phyloP scores from a whole-genome alignment of 2,797 vertebrate species.

The Naso thynnoides region DNA sequence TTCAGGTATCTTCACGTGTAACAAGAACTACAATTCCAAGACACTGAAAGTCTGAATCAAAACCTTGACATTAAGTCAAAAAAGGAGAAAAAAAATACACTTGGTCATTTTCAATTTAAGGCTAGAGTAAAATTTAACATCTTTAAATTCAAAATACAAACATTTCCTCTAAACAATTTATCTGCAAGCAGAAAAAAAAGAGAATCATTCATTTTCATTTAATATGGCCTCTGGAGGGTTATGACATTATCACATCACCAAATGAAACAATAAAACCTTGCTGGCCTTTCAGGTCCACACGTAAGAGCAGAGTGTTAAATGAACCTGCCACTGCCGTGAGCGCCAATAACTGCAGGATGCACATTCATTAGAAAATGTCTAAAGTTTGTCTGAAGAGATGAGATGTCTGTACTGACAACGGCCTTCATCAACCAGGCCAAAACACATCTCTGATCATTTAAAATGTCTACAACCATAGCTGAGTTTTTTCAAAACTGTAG shows the following conservation, averaged over 20 bases:
- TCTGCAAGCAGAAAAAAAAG: slow-evolving; percentile 45
- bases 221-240: slow-evolving; percentile 62
- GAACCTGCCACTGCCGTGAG: slow-evolving; percentile 6
- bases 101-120: slow-evolving; percentile 72
- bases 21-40: slow-evolving; percentile 59
- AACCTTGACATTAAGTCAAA: slow-evolving; percentile 35
- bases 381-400: slow-evolving; percentile 9
- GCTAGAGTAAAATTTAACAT: slow-evolving; percentile 64
- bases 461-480: slow-evolving; percentile 41
- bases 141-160: slow-evolving; percentile 64
- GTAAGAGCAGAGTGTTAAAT: slow-evolving; percentile 38
- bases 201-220: slow-evolving; percentile 40
- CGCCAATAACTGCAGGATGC: slow-evolving; percentile 26
- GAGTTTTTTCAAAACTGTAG: slow-evolving; percentile 12
- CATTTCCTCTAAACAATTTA: slow-evolving; percentile 48
- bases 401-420: not conserved
- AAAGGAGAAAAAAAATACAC: slow-evolving; percentile 41
- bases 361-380: slow-evolving; percentile 47
- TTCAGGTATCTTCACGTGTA: slow-evolving; percentile 45
- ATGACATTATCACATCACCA: slow-evolving; percentile 41
- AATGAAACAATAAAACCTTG: slow-evolving; percentile 56
- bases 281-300: slow-evolving; percentile 52
- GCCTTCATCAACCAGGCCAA: not conserved
- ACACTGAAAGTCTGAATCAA: slow-evolving; percentile 54
- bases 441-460: slow-evolving; percentile 24